Conservation (phyloP, 2,888 invertebrate species). For the Drosophila suboccidentalis region DNA sequence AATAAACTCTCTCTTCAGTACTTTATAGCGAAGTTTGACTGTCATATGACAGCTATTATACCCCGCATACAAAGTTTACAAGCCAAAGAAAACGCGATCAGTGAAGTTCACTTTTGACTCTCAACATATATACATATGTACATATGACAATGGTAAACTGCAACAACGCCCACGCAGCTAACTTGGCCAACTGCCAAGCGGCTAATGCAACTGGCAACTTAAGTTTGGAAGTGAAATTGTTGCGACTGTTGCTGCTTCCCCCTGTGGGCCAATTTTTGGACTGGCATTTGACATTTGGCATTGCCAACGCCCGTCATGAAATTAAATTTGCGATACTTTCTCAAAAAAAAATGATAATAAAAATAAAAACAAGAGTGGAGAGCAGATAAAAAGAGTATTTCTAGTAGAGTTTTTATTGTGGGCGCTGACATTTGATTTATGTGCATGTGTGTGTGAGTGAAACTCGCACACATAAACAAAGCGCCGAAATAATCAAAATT, state of each 20-base stretch:
- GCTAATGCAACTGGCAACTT: constrained; percentile 27
- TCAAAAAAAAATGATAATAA: constrained; percentile 17
- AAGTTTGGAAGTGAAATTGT: constrained; percentile 45
- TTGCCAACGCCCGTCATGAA: constrained; percentile 33
- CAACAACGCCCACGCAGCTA: constrained; percentile 47
- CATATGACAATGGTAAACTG: constrained; percentile 18
- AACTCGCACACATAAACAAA: constrained; percentile 31
- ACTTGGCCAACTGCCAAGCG: constrained; percentile 26
- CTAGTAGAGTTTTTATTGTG: constrained; percentile 51
- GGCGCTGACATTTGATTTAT: constrained; percentile 74
- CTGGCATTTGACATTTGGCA: constrained; percentile 59
- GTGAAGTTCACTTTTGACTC: background rate
- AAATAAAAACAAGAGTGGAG: background rate
- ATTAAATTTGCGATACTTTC: constrained; percentile 54
- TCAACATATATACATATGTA: background rate
- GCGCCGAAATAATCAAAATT: constrained; percentile 11
- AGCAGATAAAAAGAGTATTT: background rate
- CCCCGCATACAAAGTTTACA: background rate
- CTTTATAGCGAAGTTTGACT: background rate
- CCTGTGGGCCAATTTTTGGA: background rate
- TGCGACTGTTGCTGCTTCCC: constrained; percentile 1
- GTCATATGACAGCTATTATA: background rate
- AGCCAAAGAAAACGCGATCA: background rate
- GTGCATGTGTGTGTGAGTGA: constrained; percentile 29
- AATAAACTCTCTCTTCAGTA: background rate